Evolutionary conservation across 2,113 vertebrate species (phyloP), one percentile per base, ranked within the genome.

Genomic region (Macaca mulatta): DNA sequence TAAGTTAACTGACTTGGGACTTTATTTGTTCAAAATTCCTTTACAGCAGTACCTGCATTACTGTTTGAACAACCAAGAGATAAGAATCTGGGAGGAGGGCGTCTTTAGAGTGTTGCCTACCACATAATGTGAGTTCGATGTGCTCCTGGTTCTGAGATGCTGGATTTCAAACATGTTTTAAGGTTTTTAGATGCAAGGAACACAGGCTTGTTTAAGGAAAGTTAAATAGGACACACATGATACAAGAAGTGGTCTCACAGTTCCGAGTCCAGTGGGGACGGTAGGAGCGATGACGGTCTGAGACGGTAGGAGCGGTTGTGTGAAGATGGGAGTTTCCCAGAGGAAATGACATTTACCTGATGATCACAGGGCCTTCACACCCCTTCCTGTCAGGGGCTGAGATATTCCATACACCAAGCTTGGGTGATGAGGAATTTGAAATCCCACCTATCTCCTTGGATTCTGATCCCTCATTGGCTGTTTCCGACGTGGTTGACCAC

Each of bases 361-460:
- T 99, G 1, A 99, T 99, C 80, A 98, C 99, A 0, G 99, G 99
- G 61, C 98, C 99, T 35, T 95, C 99, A 7, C 99, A 99, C 95
- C 99, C 99, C 38, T 99, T 99, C 98, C 98, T 99, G 61, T 99
- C 99, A 3, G 99, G 99, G 32, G 99, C 99, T 52, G 99, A 99
- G 99, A 99, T 99, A 3, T 99, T 99, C 98, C 99, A 99, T 98
- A 99, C 99, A 2, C 99, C 99, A 86, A 99, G 99, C 97, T 98
- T 99, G 52, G 99, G 99, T 25, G 99, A 99, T 98, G 99, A 99
- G 96, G 99, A 99, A 98, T 99, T 99, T 48, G 99, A 99, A 98
- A 99, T 99, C 78, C 99, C 99, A 0, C 99, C 99, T 96, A 99
- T 99, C 96, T 99, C 99, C 0, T 96, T 99, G 98, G 99, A 99